Evolutionary conservation across 2,888 invertebrate species (phyloP).

Genomic region (Trisateles emortualis): DNA sequence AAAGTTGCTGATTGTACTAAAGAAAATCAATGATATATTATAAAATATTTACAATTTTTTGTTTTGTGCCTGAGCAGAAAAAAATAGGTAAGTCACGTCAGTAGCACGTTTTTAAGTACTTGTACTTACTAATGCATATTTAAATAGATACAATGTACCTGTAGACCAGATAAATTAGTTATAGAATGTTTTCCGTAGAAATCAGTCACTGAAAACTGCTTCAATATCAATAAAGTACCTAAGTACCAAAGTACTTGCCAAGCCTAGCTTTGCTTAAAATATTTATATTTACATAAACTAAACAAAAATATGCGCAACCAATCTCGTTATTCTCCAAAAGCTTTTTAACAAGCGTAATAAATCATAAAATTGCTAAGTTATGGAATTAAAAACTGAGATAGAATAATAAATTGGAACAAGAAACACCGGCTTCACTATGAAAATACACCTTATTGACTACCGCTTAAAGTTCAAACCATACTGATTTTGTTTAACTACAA

Average conservation of each 20-base stretch:
- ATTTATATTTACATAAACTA: conserved; percentile 10
- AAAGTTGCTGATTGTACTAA: no score
- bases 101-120: no score
- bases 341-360: conserved; percentile 23
- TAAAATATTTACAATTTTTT: no score
- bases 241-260: background rate
- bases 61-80: no score
- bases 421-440: background rate
- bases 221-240: background rate
- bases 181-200: no score
- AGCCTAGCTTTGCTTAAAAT: background rate
- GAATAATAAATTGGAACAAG: conserved; percentile 19
- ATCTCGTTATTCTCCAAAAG: conserved; percentile 20
- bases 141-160: no score
- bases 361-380: conserved; percentile 41
- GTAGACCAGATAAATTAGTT: no score
- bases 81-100: no score
- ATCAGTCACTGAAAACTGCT: no score
- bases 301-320: conserved; percentile 20
- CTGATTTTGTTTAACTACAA: conserved; percentile 7
- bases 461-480: conserved; percentile 10
- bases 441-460: conserved; percentile 20
- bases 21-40: no score
- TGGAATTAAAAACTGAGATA: conserved; percentile 31
- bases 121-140: no score